A percentile compares a stretch with the other conserved stretches of the same genome.
Evolutionary conservation across 2,888 invertebrate species (phyloP).

Genomic region (Cybosia mesomella): DNA sequence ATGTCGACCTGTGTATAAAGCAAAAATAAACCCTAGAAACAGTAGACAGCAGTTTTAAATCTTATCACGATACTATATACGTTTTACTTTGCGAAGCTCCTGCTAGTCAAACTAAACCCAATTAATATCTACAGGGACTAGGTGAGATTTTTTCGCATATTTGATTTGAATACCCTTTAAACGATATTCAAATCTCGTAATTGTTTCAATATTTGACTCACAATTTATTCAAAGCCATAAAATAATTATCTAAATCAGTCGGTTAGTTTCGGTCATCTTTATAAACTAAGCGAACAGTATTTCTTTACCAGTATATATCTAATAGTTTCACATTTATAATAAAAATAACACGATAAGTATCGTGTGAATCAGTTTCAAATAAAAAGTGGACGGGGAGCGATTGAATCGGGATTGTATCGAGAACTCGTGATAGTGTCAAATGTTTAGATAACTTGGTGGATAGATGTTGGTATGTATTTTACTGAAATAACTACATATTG

Average conservation of each 20-base stretch:
- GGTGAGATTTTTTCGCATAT: not conserved
- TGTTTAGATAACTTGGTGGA: constrained; percentile 49
- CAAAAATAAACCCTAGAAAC: not conserved
- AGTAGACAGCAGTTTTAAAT: too few species aligned
- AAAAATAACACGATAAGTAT: constrained; percentile 35
- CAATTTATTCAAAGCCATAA: constrained; percentile 41
- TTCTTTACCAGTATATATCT: constrained; percentile 37
- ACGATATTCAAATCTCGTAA: constrained; percentile 19
- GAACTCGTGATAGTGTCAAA: constrained; percentile 32
- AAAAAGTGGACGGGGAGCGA: constrained; percentile 32
- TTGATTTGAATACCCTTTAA: constrained; percentile 38
- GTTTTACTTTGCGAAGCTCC: not conserved
- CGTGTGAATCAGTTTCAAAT: constrained; percentile 42
- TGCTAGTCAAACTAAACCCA: not conserved
- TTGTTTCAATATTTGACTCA: constrained; percentile 34
- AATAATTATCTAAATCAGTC: constrained; percentile 51
- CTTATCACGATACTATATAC: too few species aligned
- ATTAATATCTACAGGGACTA: not conserved
- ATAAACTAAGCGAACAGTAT: constrained; percentile 38
- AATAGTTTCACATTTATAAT: constrained; percentile 30
- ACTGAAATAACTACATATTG: constrained; percentile 63
- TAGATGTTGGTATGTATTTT: constrained; percentile 58
- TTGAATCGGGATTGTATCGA: constrained; percentile 30
- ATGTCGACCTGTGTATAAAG: not conserved
- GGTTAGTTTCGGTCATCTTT: constrained; percentile 41